Conservation (phyloP, 1,140 invertebrate species). For the Andricus grossulariae region DNA sequence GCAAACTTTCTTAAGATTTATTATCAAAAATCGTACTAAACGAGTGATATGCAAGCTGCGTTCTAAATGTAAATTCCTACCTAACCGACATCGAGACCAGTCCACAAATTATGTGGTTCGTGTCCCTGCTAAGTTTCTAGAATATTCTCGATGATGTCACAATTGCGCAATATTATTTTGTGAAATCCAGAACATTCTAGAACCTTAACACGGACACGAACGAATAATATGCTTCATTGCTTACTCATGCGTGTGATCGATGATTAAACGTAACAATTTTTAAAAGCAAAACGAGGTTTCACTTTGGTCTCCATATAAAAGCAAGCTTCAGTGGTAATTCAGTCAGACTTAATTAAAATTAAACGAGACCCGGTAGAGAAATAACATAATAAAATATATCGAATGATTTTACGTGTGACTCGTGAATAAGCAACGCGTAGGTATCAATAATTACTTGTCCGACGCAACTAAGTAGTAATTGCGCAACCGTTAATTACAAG, state of each 20-base stretch:
- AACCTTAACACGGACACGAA: too few relatives aligned
- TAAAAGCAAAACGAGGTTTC: background rate
- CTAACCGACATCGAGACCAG: too few relatives aligned
- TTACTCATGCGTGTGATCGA: conserved; percentile 28
- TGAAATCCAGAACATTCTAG: background rate
- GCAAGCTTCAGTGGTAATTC: background rate
- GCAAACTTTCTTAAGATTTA: too few relatives aligned
- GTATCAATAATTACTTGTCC: conserved; percentile 39
- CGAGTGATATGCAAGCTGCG: too few relatives aligned
- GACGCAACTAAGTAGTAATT: conserved; percentile 40
- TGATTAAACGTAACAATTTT: conserved; percentile 16
- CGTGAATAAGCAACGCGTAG: conserved; percentile 4
- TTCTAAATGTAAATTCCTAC: too few relatives aligned
- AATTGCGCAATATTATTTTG: background rate
- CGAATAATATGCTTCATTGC: background rate
- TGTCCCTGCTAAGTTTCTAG: too few relatives aligned
- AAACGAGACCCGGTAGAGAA: background rate
- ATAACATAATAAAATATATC: background rate
- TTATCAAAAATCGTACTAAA: too few relatives aligned
- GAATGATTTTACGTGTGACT: conserved; percentile 1
- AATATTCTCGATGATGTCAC: too few relatives aligned
- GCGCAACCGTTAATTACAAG: conserved; percentile 46
- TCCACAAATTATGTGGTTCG: too few relatives aligned
- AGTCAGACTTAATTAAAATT: conserved; percentile 18
- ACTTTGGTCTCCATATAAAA: background rate